Conservation (phyloP, 2,888 invertebrate genomes). For the Spatulosminthurus flaviceps region DNA sequence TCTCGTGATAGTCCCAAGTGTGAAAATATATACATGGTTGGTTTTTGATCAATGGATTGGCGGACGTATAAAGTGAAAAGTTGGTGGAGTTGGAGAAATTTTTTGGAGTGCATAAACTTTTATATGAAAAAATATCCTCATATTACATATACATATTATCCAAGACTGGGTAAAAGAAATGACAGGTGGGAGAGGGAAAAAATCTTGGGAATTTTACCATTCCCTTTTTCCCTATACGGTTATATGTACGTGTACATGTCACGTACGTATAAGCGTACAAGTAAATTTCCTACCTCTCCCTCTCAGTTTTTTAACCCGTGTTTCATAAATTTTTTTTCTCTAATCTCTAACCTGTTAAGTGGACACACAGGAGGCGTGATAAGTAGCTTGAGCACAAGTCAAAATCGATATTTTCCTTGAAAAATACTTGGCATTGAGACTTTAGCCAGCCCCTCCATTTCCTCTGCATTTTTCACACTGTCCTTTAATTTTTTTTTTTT, state of each 20-base stretch:
- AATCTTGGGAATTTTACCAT: background rate
- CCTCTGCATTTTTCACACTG: background rate
- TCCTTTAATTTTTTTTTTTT: too few species aligned
- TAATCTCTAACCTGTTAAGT: background rate
- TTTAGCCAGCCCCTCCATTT: background rate
- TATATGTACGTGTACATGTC: too few species aligned
- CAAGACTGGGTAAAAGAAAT: background rate
- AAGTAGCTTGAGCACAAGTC: background rate
- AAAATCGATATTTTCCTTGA: conserved; percentile 4
- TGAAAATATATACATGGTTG: conserved; percentile 4
- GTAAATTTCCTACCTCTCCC: background rate
- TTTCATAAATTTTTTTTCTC: conserved; percentile 3
- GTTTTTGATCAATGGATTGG: conserved; percentile 12
- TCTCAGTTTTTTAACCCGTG: background rate
- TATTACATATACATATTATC: too few species aligned
- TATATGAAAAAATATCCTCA: too few species aligned
- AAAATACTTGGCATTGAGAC: conserved; percentile 4
- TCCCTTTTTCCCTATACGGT: too few species aligned
- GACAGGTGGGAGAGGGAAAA: background rate
- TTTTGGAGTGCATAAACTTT: background rate
- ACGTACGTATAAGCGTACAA: too few species aligned
- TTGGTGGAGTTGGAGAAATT: background rate
- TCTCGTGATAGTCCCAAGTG: background rate
- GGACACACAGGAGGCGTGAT: background rate
- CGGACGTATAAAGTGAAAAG: conserved; percentile 9